Percentiles rank a stretch among this genome's conserved stretches.
These are phyloP conservation scores for Ennomos fuscantarius DNA, from an alignment of 2,888 invertebrate genomes.

Conservation along the genomic window DNA sequence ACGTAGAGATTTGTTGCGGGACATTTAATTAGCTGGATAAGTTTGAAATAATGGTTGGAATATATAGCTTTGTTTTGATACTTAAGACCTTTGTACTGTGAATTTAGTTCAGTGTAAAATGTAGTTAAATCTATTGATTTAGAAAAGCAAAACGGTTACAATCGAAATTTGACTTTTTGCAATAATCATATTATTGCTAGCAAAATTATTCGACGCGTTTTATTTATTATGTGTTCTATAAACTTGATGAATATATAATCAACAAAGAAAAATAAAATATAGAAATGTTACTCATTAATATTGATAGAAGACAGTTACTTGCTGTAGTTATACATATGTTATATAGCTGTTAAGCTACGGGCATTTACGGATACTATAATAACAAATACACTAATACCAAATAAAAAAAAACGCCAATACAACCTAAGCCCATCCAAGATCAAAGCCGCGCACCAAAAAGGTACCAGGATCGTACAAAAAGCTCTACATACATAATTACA, in stretches of 20 bases:
- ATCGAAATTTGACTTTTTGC: no score
- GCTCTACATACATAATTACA: conserved; percentile 42
- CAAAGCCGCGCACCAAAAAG: conserved; percentile 20
- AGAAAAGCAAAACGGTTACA: neutral
- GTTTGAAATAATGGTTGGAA: conserved; percentile 15
- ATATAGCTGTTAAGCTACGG: no score
- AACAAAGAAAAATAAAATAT: no score
- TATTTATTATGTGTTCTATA: no score
- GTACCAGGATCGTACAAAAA: conserved; percentile 32
- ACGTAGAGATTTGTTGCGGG: conserved; percentile 41
- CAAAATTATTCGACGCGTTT: no score
- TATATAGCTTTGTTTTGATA: conserved; percentile 11
- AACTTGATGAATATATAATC: no score
- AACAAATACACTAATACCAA: neutral
- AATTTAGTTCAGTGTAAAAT: neutral
- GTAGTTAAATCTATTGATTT: neutral
- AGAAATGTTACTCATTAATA: no score
- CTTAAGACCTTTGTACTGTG: neutral
- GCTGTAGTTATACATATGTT: no score
- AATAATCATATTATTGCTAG: no score
- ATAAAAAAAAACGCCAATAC: conserved; percentile 5
- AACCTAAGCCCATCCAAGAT: conserved; percentile 20
- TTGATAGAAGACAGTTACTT: no score
- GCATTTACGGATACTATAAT: no score
- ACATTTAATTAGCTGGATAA: conserved; percentile 39